Base-by-base conservation (phyloP, 2,113 vertebrate species). In the Pungitius pungitius region DNA sequence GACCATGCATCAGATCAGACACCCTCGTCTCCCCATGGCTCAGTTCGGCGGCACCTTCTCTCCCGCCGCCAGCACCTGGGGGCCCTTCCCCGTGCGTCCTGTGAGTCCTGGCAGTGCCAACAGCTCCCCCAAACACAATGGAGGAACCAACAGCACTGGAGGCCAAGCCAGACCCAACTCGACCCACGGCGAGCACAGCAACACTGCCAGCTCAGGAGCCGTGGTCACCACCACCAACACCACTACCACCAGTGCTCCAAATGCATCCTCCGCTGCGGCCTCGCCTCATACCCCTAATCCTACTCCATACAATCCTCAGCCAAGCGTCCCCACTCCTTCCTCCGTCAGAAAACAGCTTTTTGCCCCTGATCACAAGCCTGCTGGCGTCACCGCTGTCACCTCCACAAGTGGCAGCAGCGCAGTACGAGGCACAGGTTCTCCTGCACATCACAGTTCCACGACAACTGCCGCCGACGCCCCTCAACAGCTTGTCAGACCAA, bases 1-100 rank as follows among this genome's bases (percentile, higher is more conserved):
- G 92, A 98, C 97, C 93, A 98, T 99, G 96, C 97, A 99, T 92
- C 97, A 99, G 92, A 98, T 99, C 89, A 95, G 97, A 76, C 98
- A 99, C 90, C 96, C 98, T 86, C 96, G 97, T 75, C 94, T 99
- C 85, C 98, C 97, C 63, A 97, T 99, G 96, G 97, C 97, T 22
- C 97, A 98, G 27, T 98, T 99, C 77, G 98, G 98, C 81, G 98
- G 98, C 82, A 97, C 97, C 49, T 99, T 99, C 91, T 94, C 97
- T 56, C 94, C 96, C 12, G 96, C 97, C 14, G 94, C 97, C 22
- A 98, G 96, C 85, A 98, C 97, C 51, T 99, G 98, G 98, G 98
- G 98, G 77, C 97, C 97, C 72, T 99, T 99, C 87, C 97, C 98
- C 3, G 97, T 99, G 87, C 96, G 97, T 88, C 97, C 98, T 60